Conservation (phyloP, 2,888 invertebrate species). For the Philereme vetulata region DNA sequence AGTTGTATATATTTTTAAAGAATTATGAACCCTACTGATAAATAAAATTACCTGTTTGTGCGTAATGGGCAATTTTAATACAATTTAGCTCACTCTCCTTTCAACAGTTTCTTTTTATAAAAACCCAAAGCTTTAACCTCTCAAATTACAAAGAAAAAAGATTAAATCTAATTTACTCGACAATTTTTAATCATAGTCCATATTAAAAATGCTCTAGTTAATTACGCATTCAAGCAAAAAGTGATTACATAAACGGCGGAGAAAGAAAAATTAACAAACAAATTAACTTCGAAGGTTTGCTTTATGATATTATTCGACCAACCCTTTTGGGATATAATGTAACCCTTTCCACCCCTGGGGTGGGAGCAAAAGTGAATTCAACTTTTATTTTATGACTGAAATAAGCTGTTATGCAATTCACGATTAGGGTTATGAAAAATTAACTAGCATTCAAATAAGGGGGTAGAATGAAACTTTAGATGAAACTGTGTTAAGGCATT, state of each 20-base stretch:
- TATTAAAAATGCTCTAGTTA: constrained; percentile 15
- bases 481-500: too few species aligned
- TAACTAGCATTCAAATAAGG: background rate
- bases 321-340: constrained; percentile 13
- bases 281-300: constrained; percentile 75
- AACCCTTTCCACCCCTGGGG: constrained; percentile 51
- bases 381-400: constrained; percentile 38
- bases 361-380: constrained; percentile 48
- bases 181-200: constrained; percentile 46
- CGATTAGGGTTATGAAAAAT: constrained; percentile 21
- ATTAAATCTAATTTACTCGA: constrained; percentile 29
- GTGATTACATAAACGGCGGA: constrained; percentile 50
- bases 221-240: constrained; percentile 39
- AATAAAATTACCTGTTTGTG: too few species aligned
- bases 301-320: constrained; percentile 69
- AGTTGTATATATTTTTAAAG: too few species aligned
- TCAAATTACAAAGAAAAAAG: constrained; percentile 24
- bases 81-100: too few species aligned
- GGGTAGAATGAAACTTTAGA: too few species aligned
- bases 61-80: too few species aligned
- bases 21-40: too few species aligned
- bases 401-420: constrained; percentile 44
- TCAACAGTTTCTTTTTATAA: too few species aligned
- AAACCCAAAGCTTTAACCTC: too few species aligned
- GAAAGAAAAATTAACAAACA: constrained; percentile 72